Conservation (phyloP, 2,888 invertebrate genomes). For the Branchinecta sandiegonensis region DNA sequence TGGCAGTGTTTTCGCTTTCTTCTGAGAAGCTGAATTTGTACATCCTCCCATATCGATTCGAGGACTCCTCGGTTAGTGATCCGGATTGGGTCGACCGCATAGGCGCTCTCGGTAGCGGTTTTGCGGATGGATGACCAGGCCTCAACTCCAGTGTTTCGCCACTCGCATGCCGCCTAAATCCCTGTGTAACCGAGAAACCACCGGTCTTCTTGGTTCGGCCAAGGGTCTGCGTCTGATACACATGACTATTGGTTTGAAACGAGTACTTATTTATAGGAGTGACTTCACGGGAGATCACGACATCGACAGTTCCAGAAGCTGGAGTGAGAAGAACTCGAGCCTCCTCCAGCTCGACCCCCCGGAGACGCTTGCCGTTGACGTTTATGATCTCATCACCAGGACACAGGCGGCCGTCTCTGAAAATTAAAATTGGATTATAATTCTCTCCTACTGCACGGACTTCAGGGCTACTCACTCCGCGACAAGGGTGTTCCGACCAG, state of each 20-base stretch:
- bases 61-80: neutral
- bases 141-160: conserved; percentile 4
- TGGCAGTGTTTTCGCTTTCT: neutral
- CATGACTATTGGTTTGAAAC: conserved; percentile 8
- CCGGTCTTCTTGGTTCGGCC: neutral
- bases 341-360: conserved; percentile 41
- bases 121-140: neutral
- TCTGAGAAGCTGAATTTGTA: conserved; percentile 1
- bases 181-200: conserved; percentile 2
- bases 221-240: conserved; percentile 14
- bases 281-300: conserved; percentile 45
- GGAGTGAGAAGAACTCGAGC: conserved; percentile 36
- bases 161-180: conserved; percentile 4
- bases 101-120: neutral
- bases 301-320: conserved; percentile 47
- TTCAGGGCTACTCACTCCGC: too few species aligned
- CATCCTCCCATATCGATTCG: neutral
- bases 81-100: neutral
- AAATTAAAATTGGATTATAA: conserved; percentile 27
- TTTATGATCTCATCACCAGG: conserved; percentile 57
- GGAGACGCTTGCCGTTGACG: conserved; percentile 52
- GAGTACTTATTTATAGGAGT: conserved; percentile 14
- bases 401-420: conserved; percentile 48
- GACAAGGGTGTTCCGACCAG: too few species aligned
- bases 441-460: too few species aligned